These are phyloP conservation scores for Esox lucius DNA, from an alignment of 2,797 vertebrate species.

Conservation along the genomic window DNA sequence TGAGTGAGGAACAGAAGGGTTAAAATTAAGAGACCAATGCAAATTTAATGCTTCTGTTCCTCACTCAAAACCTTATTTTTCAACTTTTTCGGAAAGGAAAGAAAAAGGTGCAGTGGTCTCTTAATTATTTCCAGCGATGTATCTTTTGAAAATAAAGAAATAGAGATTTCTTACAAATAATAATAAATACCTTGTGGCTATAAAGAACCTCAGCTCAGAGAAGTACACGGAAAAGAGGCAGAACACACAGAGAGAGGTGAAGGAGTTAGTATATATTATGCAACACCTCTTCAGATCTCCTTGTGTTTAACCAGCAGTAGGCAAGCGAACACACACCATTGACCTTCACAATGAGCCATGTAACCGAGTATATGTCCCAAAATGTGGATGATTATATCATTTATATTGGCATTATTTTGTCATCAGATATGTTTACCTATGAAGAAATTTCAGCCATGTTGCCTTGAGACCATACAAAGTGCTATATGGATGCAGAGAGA, in stretches of 20 bases:
- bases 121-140: no score
- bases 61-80: no score
- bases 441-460: background rate
- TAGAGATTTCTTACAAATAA: no score
- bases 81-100: no score
- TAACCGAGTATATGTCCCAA: background rate
- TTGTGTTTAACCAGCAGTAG: background rate
- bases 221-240: slow-evolving; percentile 6
- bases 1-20: no score
- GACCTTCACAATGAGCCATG: background rate
- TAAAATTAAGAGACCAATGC: no score
- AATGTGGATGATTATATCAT: background rate
- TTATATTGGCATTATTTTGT: background rate
- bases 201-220: slow-evolving; percentile 13
- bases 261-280: slow-evolving; percentile 20
- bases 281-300: slow-evolving; percentile 8
- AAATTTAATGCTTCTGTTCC: no score
- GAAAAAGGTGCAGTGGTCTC: no score
- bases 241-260: slow-evolving; percentile 18
- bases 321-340: background rate
- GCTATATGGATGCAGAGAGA: background rate
- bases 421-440: background rate
- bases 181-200: background rate
- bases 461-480: background rate
- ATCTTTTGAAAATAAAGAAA: no score